A percentile compares a stretch with the other conserved stretches of the same genome.
Conservation (phyloP, 2,113 vertebrate genomes). For the human (Homo sapiens) region GRCh38 chr1:63662001-63662500, state of each 20-base stretch:
- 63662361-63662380: not conserved
- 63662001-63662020: not conserved
- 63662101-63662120: slow-evolving; percentile 26
- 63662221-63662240: not conserved
- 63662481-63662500: not conserved
- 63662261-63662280: not conserved
- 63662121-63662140: not conserved
- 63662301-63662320: not conserved
- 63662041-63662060: not conserved
- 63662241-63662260: not conserved
- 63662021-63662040: not conserved
- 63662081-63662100: slow-evolving; percentile 18
- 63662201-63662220: not conserved
- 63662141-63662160: slow-evolving; percentile 2
- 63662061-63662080: slow-evolving; percentile 21
- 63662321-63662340: not conserved
- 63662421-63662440: slow-evolving; percentile 21
- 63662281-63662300: not conserved
- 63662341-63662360: not conserved
- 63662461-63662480: not conserved
- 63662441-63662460: not conserved
- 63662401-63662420: not conserved
- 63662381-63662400: slow-evolving; percentile 19
- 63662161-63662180: not conserved
- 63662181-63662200: not conserved